Evolutionary conservation across 2,113 vertebrate species (phyloP).

Genomic region (Capreolus pygargus): DNA sequence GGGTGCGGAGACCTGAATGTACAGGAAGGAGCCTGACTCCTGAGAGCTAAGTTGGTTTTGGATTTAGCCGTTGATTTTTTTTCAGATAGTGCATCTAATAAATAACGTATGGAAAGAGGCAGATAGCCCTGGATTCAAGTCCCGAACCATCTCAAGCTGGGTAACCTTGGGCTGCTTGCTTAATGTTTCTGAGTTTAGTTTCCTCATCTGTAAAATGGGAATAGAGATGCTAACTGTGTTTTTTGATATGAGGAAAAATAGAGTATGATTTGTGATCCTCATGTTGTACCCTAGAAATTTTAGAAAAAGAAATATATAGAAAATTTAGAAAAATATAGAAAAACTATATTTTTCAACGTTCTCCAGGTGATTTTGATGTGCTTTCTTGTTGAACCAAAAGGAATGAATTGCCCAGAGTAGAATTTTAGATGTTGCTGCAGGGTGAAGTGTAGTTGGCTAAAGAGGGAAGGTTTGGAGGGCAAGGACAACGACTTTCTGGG

Average conservation of each 20-base stretch:
- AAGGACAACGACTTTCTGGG: neutral
- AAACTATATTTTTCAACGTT: neutral
- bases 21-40: constrained; percentile 56
- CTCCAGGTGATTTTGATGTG: neutral
- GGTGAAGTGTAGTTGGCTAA: neutral
- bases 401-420: neutral
- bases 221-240: neutral
- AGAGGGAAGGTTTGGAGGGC: neutral
- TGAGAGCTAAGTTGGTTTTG: neutral
- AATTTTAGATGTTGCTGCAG: neutral
- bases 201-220: neutral
- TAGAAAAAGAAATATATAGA: no score
- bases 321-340: no score
- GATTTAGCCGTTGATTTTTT: neutral
- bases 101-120: neutral
- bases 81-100: neutral
- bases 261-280: neutral
- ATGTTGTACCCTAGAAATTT: neutral
- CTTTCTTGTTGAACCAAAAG: neutral
- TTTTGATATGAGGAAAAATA: neutral
- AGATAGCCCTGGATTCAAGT: constrained; percentile 14
- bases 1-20: constrained; percentile 41
- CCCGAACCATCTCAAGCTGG: neutral
- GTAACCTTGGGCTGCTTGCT: neutral
- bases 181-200: constrained; percentile 15